A percentile compares a stretch with the other conserved stretches of the same genome.
Evolutionary conservation across 1,140 invertebrate species (phyloP).

Genomic region (Lepidostoma basale): DNA sequence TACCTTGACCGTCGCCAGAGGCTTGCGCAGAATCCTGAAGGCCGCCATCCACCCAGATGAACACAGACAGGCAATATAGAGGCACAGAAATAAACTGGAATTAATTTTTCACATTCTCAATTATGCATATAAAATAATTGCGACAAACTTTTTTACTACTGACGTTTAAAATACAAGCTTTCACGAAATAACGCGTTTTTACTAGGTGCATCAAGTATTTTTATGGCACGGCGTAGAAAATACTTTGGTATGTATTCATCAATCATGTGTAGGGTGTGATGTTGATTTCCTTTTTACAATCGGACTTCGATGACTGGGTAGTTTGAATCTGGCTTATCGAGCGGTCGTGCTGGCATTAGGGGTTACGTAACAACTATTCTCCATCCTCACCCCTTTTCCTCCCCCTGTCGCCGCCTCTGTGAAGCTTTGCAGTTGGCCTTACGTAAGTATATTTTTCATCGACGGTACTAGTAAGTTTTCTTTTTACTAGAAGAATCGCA

Average conservation of each 20-base stretch:
- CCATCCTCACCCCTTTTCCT: too few species aligned
- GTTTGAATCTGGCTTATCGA: conserved; percentile 13
- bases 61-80: too few species aligned
- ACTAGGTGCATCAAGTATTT: too few species aligned
- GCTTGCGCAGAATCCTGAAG: conserved; percentile 17
- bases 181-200: too few species aligned
- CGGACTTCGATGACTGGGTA: neutral
- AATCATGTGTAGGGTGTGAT: neutral
- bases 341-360: neutral
- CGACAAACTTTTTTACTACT: too few species aligned
- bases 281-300: conserved; percentile 4
- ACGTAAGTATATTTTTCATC: conserved; percentile 14
- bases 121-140: too few species aligned
- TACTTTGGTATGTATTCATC: neutral
- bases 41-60: neutral
- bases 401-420: neutral
- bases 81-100: too few species aligned
- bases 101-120: too few species aligned
- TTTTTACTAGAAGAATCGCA: too few species aligned
- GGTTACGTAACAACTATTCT: conserved; percentile 5
- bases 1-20: conserved; percentile 8
- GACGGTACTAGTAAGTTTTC: too few species aligned
- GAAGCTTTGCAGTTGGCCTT: neutral
- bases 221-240: neutral
- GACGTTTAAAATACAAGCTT: too few species aligned